Evolutionary conservation across 2,113 vertebrate species (phyloP), one percentile per base, ranked within the genome.

Genomic region (Heterotilapia buettikoferi): DNA sequence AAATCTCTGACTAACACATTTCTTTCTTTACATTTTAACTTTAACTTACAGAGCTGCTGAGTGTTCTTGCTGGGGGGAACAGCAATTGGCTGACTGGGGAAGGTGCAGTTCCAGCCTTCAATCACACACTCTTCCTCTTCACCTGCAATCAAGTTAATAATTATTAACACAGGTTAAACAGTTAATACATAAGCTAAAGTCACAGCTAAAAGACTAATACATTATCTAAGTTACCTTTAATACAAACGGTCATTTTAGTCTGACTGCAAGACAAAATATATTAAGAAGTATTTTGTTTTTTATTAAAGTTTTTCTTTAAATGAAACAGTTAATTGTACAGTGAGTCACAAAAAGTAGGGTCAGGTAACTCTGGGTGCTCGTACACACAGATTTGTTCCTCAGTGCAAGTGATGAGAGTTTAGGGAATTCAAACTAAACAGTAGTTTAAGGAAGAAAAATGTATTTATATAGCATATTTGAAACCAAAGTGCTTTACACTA

Each of bases 61-160:
- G 94, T 92, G 54, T 99, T 99, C 90, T 84, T 85, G 90, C 97
- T 98, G 26, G 96, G 93, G 33, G 96, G 97, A 79, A 98, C 96
- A 5, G 88, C 71, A 0, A 97, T 95, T 3, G 93, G 91, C 24
- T 97, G 97, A 88, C 93, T 97, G 11, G 97, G 97, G 84, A 99
- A 98, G 61, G 97, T 98, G 90, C 98, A 99, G 91, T 99, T 96
- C 98, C 98, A 98, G 12, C 97, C 97, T 0, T 97, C 97, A 26
- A 98, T 97, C 19, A 96, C 91, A 11, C 97, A 97, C 36, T 96
- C 96, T 14, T 98, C 97, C 3, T 96, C 97, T 12, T 97, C 97
- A 90, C 95, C 98, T 99, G 81, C 14, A 80, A 71, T 7, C 24
- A 68, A 45, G 19, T 45, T 45, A 45, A 33, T 47, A n/a, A 61